Evolutionary conservation across 2,113 vertebrate genomes (phyloP).

Genomic region (Hemicordylus capensis): DNA sequence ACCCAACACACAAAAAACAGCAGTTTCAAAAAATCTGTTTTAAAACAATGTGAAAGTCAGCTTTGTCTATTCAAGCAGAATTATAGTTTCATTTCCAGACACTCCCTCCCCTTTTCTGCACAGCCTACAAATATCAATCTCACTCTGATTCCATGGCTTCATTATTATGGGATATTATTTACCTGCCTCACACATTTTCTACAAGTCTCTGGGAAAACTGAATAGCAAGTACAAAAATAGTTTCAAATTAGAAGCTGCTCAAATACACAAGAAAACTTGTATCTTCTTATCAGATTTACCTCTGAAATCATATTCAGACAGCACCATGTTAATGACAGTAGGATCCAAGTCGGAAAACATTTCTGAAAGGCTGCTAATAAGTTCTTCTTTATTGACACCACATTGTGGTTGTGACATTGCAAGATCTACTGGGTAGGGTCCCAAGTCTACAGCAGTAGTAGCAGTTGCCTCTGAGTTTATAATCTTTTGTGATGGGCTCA

Average conservation of each 20-base stretch:
- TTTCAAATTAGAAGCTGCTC: background rate
- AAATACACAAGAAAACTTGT: background rate
- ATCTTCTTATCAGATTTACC: constrained; percentile 87
- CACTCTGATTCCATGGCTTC: too few relatives aligned
- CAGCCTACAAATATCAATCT: background rate
- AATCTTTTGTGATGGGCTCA: constrained; percentile 75
- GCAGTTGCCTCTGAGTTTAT: constrained; percentile 60
- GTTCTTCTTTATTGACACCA: constrained; percentile 76
- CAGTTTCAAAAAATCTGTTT: background rate
- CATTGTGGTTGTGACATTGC: constrained; percentile 41
- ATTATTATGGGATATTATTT: background rate
- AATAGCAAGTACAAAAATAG: background rate
- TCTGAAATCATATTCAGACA: constrained; percentile 96
- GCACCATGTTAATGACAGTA: constrained; percentile 91
- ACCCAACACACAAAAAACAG: too few relatives aligned
- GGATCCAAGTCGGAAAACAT: constrained; percentile 95
- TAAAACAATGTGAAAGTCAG: background rate
- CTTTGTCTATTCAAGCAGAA: background rate
- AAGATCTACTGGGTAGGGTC: constrained; percentile 34
- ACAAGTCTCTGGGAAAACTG: too few relatives aligned
- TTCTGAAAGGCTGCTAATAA: constrained; percentile 87
- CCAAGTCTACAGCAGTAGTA: constrained; percentile 43
- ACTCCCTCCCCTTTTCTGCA: too few relatives aligned
- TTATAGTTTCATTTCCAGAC: background rate
- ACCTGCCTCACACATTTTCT: background rate